Evolutionary conservation across 2,797 vertebrate species (phyloP).

Genomic region (Tragopan temminckii): DNA sequence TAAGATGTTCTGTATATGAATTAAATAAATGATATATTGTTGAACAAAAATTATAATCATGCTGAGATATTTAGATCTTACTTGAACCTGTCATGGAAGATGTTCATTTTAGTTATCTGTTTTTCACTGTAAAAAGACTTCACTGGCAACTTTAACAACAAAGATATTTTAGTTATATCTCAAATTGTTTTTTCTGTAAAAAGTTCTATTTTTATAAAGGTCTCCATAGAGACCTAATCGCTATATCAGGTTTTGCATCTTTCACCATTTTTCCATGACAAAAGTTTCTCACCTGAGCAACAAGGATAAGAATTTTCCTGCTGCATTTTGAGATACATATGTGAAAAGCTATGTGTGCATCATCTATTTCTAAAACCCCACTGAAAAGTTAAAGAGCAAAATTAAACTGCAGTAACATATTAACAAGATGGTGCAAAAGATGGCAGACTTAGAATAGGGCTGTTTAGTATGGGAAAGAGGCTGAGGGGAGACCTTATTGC

Average conservation of each 20-base stretch:
- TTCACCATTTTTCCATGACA: background rate
- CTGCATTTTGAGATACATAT: background rate
- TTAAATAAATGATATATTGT: background rate
- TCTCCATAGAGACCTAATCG: background rate
- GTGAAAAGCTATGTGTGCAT: background rate
- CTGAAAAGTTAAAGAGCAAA: background rate
- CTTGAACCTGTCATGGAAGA: background rate
- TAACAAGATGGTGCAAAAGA: background rate
- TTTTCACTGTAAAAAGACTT: conserved; percentile 8
- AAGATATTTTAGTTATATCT: background rate
- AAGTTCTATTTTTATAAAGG: background rate
- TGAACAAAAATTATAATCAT: background rate
- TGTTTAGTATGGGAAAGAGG: too few relatives aligned
- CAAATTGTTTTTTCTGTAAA: background rate
- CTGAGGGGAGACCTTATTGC: too few relatives aligned
- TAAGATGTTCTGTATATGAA: background rate
- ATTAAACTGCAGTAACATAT: background rate
- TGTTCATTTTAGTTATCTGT: background rate
- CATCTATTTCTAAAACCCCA: background rate
- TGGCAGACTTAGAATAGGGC: background rate
- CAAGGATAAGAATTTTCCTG: background rate
- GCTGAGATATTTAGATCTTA: background rate
- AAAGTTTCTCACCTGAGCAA: background rate
- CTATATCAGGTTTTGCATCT: background rate
- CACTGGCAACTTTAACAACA: background rate